A percentile compares a stretch with the other conserved stretches of the same genome.
Evolutionary conservation across 2,113 vertebrate genomes (phyloP).

Genomic region (Channa argus): DNA sequence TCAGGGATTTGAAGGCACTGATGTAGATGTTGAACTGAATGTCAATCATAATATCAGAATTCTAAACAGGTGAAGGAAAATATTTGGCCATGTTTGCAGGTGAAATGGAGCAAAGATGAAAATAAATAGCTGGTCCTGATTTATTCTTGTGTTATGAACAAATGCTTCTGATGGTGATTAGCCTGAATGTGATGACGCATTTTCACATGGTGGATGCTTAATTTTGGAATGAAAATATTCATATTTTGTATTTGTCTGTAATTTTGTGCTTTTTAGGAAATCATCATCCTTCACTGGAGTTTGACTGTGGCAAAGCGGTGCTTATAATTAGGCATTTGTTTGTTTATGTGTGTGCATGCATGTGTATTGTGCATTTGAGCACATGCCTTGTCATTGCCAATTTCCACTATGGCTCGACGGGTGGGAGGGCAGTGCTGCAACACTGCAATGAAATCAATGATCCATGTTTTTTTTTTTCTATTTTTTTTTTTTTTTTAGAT

Average conservation of each 20-base stretch:
- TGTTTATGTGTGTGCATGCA: conserved; percentile 53
- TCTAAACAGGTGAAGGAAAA: not conserved
- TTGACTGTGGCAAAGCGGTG: conserved; percentile 73
- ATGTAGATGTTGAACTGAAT: conserved; percentile 8
- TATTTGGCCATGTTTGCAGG: not conserved
- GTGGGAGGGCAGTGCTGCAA: conserved; percentile 73
- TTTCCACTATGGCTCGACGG: conserved; percentile 75
- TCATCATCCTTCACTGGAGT: conserved; percentile 75
- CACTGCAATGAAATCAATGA: conserved; percentile 80
- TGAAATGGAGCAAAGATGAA: not conserved
- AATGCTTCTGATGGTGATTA: conserved; percentile 12
- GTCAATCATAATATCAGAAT: not conserved
- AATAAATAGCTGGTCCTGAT: not conserved
- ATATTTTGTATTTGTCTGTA: conserved; percentile 46
- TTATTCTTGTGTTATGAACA: not conserved
- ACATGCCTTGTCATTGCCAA: conserved; percentile 78
- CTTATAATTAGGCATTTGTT: conserved; percentile 69
- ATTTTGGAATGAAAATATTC: conserved; percentile 44
- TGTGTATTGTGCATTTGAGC: conserved; percentile 64
- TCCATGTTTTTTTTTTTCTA: conserved; percentile 50
- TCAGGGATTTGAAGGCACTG: conserved; percentile 1
- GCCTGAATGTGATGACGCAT: conserved; percentile 6
- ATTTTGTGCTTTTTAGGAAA: conserved; percentile 58
- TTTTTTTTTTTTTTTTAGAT: conserved; percentile 60
- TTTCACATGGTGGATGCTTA: conserved; percentile 27